phyloP scores from a whole-genome alignment of 2,888 invertebrate genomes.

The Drosophila subquinaria region DNA sequence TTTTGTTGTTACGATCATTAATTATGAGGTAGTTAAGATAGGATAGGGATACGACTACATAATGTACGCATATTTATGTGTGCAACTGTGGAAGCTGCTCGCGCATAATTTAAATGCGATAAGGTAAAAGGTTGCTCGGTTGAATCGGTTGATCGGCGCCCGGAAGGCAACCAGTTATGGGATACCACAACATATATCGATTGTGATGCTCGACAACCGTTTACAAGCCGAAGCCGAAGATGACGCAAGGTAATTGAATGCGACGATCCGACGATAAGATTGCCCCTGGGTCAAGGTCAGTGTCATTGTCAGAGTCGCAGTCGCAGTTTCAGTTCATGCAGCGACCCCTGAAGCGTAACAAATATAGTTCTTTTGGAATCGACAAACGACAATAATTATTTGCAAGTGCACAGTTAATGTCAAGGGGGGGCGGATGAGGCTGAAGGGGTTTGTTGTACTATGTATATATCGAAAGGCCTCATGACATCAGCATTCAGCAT shows the following conservation, averaged over 20 bases:
- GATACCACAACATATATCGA: conserved; percentile 10
- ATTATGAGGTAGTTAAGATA: conserved; percentile 69
- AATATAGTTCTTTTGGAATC: conserved; percentile 34
- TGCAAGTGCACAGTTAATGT: conserved; percentile 35
- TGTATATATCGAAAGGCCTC: conserved; percentile 42
- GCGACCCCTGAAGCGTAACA: conserved; percentile 61
- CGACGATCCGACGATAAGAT: conserved; percentile 48
- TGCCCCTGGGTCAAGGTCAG: conserved; percentile 53
- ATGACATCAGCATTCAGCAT: conserved; percentile 49
- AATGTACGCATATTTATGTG: not conserved
- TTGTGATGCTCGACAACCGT: conserved; percentile 38
- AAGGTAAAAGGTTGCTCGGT: conserved; percentile 7
- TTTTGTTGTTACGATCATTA: conserved; percentile 69
- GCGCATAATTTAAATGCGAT: conserved; percentile 43
- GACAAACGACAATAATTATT: conserved; percentile 22
- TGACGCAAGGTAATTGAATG: conserved; percentile 45
- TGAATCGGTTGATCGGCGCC: not conserved
- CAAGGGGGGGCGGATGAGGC: not conserved
- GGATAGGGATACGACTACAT: not conserved
- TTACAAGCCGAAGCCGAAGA: conserved; percentile 34
- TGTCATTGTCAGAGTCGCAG: conserved; percentile 3
- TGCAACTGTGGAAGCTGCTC: conserved; percentile 41
- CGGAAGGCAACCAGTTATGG: conserved; percentile 57
- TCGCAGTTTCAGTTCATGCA: conserved; percentile 3
- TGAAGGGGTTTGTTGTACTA: not conserved